Base-by-base conservation (phyloP, 2,113 vertebrate genomes). In the Eleginops maclovinus region DNA sequence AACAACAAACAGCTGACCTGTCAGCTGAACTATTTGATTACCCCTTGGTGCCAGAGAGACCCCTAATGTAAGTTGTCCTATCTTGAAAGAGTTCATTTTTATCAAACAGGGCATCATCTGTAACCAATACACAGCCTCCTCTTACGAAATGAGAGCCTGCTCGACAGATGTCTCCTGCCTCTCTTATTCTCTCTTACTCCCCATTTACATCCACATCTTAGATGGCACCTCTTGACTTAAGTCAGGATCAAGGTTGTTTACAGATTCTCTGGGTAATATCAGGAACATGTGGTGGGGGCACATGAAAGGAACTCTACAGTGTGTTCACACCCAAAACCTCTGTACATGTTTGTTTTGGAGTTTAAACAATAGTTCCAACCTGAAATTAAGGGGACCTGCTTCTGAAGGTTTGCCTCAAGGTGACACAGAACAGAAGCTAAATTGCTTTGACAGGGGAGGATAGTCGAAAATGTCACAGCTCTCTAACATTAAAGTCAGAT, bases 21-120 rank as follows among this genome's bases (percentile, higher is more conserved):
- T 81, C 81, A 82, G 72, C 51, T 72, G 73, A 72, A 82, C 71
- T 86, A 76, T 85, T 65, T 85, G 72, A 88, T 85, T 90, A 73
- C 82, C 87, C 70, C 58, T 72, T 40, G 75, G 85, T 88, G 85
- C 85, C 89, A 80, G 63, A 81, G 78, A 91, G 85, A 90, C 81
- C 84, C 65, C 81, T 83, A 88, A 91, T 74, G 61, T 86, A 84
- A 86, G 81, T 89, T 88, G 90, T 91, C 87, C 90, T 82, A 86
- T 93, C 92, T 92, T 93, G 85, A 93, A 93, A 93, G 86, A 82
- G 77, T 84, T 90, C 85, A 84, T 90, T 92, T 93, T 91, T 92
- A 92, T 93, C 89, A 90, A 94, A 93, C 82, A 78, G 88, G 91
- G 91, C 90, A 93, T 94, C 94, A 94, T 95, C 94, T 95, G 94